Evolutionary conservation across 2,888 invertebrate species (phyloP).

Genomic region (Cacoxenus indagator): DNA sequence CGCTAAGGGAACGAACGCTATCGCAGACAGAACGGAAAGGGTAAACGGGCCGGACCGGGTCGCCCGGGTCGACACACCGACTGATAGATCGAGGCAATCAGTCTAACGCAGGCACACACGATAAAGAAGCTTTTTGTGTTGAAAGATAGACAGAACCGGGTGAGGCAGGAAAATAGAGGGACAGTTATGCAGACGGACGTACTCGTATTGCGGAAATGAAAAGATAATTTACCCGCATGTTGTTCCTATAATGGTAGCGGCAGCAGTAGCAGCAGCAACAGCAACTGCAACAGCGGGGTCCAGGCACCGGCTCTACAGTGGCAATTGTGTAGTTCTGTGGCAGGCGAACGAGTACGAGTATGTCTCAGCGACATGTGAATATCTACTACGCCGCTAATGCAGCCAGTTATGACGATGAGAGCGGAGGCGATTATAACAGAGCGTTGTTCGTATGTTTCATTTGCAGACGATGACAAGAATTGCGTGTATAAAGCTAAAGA

Average conservation of each 20-base stretch:
- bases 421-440: not conserved
- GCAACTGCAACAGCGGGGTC: not conserved
- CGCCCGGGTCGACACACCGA: too few relatives aligned
- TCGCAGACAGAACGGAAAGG: too few relatives aligned
- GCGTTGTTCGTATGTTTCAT: constrained; percentile 5
- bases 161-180: not conserved
- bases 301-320: not conserved
- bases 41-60: too few relatives aligned
- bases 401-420: constrained; percentile 30
- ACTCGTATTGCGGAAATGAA: constrained; percentile 51
- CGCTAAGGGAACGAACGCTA: too few relatives aligned
- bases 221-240: constrained; percentile 63
- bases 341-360: not conserved
- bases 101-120: too few relatives aligned
- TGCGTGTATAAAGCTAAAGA: not conserved
- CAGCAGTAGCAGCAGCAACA: constrained; percentile 29
- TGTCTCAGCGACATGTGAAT: not conserved
- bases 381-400: constrained; percentile 46
- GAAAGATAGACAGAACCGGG: not conserved
- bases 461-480: constrained; percentile 9
- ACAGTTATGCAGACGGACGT: too few relatives aligned
- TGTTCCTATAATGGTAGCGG: constrained; percentile 44
- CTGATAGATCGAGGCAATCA: too few relatives aligned
- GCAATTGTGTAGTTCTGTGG: not conserved
- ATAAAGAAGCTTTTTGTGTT: not conserved